A percentile compares a stretch with the other conserved stretches of the same genome.
Conservation (phyloP, 23 tunicate species). For the Trididemnum clinides region DNA sequence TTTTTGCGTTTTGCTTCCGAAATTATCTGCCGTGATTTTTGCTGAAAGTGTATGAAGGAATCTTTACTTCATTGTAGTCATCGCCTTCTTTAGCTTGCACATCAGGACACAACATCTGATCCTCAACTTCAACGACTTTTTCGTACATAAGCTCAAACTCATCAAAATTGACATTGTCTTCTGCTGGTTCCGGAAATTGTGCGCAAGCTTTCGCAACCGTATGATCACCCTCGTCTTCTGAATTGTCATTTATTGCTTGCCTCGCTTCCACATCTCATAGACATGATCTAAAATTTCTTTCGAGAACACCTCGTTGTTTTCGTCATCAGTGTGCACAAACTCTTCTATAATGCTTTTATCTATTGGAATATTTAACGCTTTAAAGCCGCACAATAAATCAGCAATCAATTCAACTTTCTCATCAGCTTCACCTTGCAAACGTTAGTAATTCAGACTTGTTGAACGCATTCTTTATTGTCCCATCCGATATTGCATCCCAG, state of each 20-base stretch:
- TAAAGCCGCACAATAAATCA: not conserved
- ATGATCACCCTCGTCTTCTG: conserved; percentile 32
- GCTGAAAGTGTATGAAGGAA: conserved; percentile 13
- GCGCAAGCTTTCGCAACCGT: not conserved
- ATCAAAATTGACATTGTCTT: conserved; percentile 13
- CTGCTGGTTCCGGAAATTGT: not conserved
- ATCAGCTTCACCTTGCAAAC: conserved; percentile 22
- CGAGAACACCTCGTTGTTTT: conserved; percentile 32
- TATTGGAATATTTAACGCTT: conserved; percentile 14
- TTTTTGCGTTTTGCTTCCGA: conserved; percentile 1
- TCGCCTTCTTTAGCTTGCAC: conserved; percentile 35
- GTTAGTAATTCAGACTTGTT: conserved; percentile 28
- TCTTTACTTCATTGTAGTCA: conserved; percentile 2
- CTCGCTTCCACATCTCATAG: conserved; percentile 47
- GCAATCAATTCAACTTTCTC: conserved; percentile 11
- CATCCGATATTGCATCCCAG: conserved; percentile 9
- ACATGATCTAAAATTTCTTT: conserved; percentile 38
- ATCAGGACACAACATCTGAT: conserved; percentile 12
- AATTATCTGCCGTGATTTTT: conserved; percentile 13
- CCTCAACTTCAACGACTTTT: conserved; percentile 19
- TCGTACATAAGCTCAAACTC: conserved; percentile 17
- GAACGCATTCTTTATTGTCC: conserved; percentile 5
- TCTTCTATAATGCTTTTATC: conserved; percentile 9
- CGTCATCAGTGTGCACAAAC: conserved; percentile 39
- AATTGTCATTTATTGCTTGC: not conserved